Evolutionary conservation across 2,888 invertebrate genomes (phyloP).

Genomic region (Leucophora obtusa): DNA sequence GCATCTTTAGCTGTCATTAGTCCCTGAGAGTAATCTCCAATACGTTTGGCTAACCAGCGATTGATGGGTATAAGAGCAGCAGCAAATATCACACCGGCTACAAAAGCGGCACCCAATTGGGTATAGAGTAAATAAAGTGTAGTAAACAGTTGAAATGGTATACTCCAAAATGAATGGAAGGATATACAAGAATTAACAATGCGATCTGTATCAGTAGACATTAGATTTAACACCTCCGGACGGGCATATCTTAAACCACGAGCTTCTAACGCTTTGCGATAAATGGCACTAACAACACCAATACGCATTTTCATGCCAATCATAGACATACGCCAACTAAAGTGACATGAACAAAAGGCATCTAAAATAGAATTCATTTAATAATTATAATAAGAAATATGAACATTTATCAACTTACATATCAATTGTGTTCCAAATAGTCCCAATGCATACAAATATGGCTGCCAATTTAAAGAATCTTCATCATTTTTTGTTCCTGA

Average conservation of each 20-base stretch:
- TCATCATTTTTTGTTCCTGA: constrained; percentile 81
- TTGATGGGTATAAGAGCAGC: constrained; percentile 95
- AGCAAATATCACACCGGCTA: constrained; percentile 93
- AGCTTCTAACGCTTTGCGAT: constrained; percentile 81
- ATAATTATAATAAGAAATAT: background rate
- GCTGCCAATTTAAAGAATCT: constrained; percentile 82
- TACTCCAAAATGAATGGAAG: constrained; percentile 98
- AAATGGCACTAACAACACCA: constrained; percentile 89
- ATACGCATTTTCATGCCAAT: constrained; percentile 92
- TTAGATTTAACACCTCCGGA: constrained; percentile 96
- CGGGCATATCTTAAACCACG: constrained; percentile 79
- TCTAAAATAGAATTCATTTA: constrained; percentile 78
- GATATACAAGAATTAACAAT: constrained; percentile 97
- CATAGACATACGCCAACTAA: constrained; percentile 91
- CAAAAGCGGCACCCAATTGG: constrained; percentile 93
- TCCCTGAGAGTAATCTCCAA: constrained; percentile 89
- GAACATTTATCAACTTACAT: constrained; percentile 80
- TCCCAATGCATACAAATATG: constrained; percentile 83
- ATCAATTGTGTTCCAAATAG: constrained; percentile 84
- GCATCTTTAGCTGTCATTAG: constrained; percentile 95
- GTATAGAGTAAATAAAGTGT: constrained; percentile 90
- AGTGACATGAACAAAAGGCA: constrained; percentile 91
- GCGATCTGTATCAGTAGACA: constrained; percentile 97
- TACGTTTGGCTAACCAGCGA: constrained; percentile 91
- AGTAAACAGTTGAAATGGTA: constrained; percentile 84